Evolutionary conservation across 2,797 vertebrate species (phyloP), one percentile per base, ranked within the genome.

Genomic region (Gymnocypris eckloni): DNA sequence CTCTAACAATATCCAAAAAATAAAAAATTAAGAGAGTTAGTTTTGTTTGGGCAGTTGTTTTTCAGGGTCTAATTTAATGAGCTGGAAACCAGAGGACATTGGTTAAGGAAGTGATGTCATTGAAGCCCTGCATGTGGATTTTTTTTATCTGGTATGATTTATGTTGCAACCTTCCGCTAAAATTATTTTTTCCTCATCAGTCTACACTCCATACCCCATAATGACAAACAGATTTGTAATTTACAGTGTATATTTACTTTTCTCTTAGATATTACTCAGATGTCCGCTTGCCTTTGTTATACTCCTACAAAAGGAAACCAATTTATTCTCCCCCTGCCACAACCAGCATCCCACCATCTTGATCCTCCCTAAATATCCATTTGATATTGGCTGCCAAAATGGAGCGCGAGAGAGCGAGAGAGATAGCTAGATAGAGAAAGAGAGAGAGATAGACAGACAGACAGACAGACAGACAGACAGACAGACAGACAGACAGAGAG

Each of bases 291-390:
- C 41, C 81, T 20, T 45, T 72, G 28, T 56, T 54, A 37, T 75
- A 73, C 56, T 67, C 25, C 56, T 45, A 73, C 54, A 33, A 83
- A 20, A 50, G 28, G 18, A 20, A 61, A 73, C 39, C 18, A 9
- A 82, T 83, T 83, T 48, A 61, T 75, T 75, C 59, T n/a, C 59
- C 82, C 9, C 45, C 43, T 41, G 56, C 25, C 64, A 45, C 75
- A 7, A 18, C 43, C 43, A 83, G 56, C 28, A 16, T 39, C 78
- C 56, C 28, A 83, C 56, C 28, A 4, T 41, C 81, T 56, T 90
- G 61, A 67, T 90, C 90, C 85, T 86, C 90, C 93, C 88, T 89
- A 91, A 92, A 93, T 91, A 91, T 90, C 90, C 87, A 90, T 84
- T 82, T 75, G 89, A 91, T 90, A 90, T 87, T 87, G 52, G 69